A percentile compares a stretch with the other conserved stretches of the same genome.
These are phyloP conservation scores for Charaxes varanes DNA, from an alignment of 1,140 invertebrate genomes.

Conservation along the genomic window DNA sequence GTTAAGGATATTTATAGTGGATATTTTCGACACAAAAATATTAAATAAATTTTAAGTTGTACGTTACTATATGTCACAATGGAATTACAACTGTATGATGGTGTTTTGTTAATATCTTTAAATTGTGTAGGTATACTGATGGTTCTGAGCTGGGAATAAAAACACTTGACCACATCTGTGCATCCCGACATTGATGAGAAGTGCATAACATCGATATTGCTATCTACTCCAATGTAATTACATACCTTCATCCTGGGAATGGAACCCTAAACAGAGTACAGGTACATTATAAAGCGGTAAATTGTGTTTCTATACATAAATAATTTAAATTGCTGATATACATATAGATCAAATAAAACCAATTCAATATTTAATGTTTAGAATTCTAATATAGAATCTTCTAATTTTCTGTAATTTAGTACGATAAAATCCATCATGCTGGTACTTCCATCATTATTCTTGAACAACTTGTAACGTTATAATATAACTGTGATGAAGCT, in stretches of 20 bases:
- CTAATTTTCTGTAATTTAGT: not conserved
- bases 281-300: too few species aligned
- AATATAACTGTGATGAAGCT: not conserved
- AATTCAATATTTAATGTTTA: not conserved
- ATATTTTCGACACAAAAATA: too few species aligned
- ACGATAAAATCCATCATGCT: not conserved
- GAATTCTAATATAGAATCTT: not conserved
- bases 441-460: too few species aligned
- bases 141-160: not conserved
- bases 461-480: too few species aligned
- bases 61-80: too few species aligned
- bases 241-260: slow-evolving; percentile 58
- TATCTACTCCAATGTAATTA: slow-evolving; percentile 28
- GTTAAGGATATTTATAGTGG: too few species aligned
- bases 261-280: slow-evolving; percentile 57
- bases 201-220: slow-evolving; percentile 33
- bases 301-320: too few species aligned
- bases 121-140: slow-evolving; percentile 1
- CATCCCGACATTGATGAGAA: slow-evolving; percentile 10
- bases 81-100: too few species aligned
- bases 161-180: not conserved
- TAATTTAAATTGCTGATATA: not conserved
- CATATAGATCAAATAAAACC: not conserved
- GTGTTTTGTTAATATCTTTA: too few species aligned
- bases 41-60: too few species aligned